A percentile compares a stretch with the other conserved stretches of the same genome.
Evolutionary conservation across 1,140 invertebrate species (phyloP).

Genomic region (Lepidurus couesii): DNA sequence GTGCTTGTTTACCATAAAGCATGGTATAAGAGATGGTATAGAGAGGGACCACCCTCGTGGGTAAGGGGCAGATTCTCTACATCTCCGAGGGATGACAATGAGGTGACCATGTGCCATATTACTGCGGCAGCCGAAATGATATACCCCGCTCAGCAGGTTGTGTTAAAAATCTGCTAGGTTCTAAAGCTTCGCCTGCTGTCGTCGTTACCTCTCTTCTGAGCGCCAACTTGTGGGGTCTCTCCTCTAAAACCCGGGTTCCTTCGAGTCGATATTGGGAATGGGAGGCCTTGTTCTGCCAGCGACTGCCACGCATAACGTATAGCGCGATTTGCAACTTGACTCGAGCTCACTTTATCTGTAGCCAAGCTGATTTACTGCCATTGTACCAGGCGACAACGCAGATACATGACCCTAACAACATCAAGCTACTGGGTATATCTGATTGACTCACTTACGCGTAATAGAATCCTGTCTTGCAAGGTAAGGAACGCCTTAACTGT

Average conservation of each 20-base stretch:
- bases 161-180: not conserved
- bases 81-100: not conserved
- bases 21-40: not conserved
- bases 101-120: constrained; percentile 21
- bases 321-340: not conserved
- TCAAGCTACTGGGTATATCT: not conserved
- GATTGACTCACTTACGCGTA: not conserved
- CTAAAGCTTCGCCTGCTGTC: not conserved
- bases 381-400: not conserved
- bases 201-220: not conserved
- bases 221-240: not conserved
- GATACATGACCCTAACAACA: not conserved
- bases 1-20: not conserved
- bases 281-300: not conserved
- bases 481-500: too few species aligned
- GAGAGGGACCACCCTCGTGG: not conserved
- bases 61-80: not conserved
- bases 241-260: not conserved
- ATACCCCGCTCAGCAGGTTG: not conserved
- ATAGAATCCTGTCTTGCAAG: not conserved
- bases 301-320: not conserved
- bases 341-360: constrained; percentile 1
- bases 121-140: constrained; percentile 6
- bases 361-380: constrained; percentile 7
- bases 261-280: not conserved